These are phyloP conservation scores for Allolobophora icterica DNA, from an alignment of 2,888 invertebrate species.

Conservation along the genomic window DNA sequence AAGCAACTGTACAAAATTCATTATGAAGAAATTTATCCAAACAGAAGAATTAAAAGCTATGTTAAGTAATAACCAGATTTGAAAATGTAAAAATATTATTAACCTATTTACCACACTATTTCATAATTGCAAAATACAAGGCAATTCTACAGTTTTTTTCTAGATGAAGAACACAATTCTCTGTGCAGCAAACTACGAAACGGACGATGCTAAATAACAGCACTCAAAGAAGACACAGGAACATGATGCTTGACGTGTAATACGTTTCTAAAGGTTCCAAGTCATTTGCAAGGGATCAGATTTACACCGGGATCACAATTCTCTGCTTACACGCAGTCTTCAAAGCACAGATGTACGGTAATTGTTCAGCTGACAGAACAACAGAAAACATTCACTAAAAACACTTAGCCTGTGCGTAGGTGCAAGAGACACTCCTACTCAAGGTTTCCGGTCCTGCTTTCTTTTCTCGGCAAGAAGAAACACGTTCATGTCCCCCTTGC, in stretches of 20 bases:
- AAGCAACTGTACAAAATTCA: not conserved
- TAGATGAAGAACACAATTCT: not conserved
- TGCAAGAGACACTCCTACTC: not conserved
- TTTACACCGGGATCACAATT: slow-evolving; percentile 3
- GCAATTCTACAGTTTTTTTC: not conserved
- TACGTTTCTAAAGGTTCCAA: not conserved
- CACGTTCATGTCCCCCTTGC: slow-evolving; percentile 93
- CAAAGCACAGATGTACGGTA: not conserved
- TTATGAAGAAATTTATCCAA: not conserved
- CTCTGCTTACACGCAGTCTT: not conserved
- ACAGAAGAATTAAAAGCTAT: not conserved
- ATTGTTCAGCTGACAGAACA: not conserved
- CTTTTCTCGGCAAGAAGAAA: slow-evolving; percentile 70
- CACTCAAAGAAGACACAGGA: not conserved
- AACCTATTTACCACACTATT: slow-evolving; percentile 2
- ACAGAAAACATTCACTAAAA: slow-evolving; percentile 14
- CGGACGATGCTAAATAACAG: not conserved
- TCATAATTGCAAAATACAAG: not conserved
- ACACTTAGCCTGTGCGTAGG: not conserved
- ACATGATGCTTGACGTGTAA: not conserved
- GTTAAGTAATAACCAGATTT: not conserved
- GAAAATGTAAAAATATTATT: not conserved
- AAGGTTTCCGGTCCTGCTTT: not conserved
- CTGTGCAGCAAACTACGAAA: not conserved
- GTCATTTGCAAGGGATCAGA: not conserved